Percentiles rank a stretch among this genome's conserved stretches.
Evolutionary conservation across 2,113 vertebrate species (phyloP).

Genomic region (Actinemys pallida): DNA sequence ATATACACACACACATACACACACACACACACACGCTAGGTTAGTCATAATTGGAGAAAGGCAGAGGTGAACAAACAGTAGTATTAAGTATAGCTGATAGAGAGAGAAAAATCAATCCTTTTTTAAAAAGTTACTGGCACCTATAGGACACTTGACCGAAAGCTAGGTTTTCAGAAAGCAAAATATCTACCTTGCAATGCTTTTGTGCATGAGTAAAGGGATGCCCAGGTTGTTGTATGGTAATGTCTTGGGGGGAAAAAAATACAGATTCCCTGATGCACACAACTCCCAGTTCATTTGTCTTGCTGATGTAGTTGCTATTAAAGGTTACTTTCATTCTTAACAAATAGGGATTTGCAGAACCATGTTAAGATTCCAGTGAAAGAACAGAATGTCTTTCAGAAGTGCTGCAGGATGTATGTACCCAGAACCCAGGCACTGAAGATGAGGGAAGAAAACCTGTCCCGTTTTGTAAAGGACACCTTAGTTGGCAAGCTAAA

Average conservation of each 20-base stretch:
- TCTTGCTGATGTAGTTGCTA: not conserved
- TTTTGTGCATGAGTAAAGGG: not conserved
- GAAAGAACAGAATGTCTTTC: not conserved
- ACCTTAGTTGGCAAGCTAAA: not conserved
- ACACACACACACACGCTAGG: not conserved
- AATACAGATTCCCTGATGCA: not conserved
- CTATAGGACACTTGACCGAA: not conserved
- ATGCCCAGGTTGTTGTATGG: rapidly evolving
- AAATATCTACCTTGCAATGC: not conserved
- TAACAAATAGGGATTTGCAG: not conserved
- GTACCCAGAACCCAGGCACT: not conserved
- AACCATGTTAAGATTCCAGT: not conserved
- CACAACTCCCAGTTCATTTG: not conserved
- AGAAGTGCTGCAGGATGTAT: not conserved
- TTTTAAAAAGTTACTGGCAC: not conserved
- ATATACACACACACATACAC: too few relatives aligned
- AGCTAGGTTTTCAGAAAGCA: not conserved
- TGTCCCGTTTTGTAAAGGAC: not conserved
- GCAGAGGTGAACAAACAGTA: not conserved
- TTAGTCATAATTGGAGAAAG: not conserved
- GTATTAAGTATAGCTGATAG: not conserved
- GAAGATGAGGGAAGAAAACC: rapidly evolving
- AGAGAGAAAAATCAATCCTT: not conserved
- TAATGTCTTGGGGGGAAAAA: not conserved
- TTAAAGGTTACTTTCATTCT: not conserved